A percentile compares a stretch with the other conserved stretches of the same genome.
Conservation (phyloP, 2,888 invertebrate species). For the Eilema caniola region DNA sequence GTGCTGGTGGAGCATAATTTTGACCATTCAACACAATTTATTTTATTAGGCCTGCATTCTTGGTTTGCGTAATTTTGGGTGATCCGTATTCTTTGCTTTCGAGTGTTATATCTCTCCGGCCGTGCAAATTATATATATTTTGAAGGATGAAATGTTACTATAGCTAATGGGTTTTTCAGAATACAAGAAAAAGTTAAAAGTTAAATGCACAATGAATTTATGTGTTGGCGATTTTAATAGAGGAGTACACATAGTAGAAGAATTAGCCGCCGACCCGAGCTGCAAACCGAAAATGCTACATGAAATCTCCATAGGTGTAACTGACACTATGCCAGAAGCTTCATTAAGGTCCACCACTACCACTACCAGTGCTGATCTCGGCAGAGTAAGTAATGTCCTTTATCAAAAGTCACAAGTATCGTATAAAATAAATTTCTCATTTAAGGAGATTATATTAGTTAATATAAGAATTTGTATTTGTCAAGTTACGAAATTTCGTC, state of each 20-base stretch:
- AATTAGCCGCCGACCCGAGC: background rate
- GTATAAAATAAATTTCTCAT: background rate
- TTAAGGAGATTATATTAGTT: too few relatives aligned
- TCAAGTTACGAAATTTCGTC: too few relatives aligned
- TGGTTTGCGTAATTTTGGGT: too few relatives aligned
- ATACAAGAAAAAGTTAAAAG: constrained; percentile 22
- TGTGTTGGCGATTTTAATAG: constrained; percentile 80
- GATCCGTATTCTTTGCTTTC: too few relatives aligned
- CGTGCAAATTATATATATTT: too few relatives aligned
- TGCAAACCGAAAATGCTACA: background rate
- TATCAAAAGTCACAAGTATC: background rate
- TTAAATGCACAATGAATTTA: constrained; percentile 60
- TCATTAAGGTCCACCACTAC: background rate
- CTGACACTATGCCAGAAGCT: background rate
- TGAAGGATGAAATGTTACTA: background rate
- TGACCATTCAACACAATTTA: too few relatives aligned
- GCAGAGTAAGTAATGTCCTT: background rate
- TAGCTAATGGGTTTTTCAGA: constrained; percentile 24
- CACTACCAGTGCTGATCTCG: too few relatives aligned
- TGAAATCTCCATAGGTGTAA: background rate
- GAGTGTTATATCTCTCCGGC: too few relatives aligned
- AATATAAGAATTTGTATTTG: background rate
- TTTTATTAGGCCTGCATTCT: too few relatives aligned
- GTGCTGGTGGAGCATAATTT: too few relatives aligned
- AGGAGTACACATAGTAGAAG: constrained; percentile 70